Evolutionary conservation across 1,140 invertebrate species (phyloP).

Genomic region (Carposina sasakii): DNA sequence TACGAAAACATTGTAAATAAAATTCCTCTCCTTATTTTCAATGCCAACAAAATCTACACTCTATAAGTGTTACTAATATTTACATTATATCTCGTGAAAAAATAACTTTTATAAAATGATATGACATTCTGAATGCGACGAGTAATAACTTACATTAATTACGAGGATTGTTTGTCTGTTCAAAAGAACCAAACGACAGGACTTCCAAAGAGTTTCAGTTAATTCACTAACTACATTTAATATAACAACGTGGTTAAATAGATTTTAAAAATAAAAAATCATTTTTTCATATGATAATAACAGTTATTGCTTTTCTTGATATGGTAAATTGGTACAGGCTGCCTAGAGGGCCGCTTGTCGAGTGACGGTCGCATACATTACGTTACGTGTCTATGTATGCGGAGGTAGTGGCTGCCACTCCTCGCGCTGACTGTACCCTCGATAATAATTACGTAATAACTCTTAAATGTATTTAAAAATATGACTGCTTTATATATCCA

Average conservation of each 20-base stretch:
- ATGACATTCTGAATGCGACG: conserved; percentile 54
- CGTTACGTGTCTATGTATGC: too few species aligned
- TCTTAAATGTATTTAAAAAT: conserved; percentile 69
- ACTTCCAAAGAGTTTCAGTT: conserved; percentile 60
- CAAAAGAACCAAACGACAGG: conserved; percentile 69
- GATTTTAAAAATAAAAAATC: conserved; percentile 64
- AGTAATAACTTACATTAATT: conserved; percentile 37
- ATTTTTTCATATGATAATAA: conserved; percentile 62
- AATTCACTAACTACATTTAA: conserved; percentile 69
- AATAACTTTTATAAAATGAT: conserved; percentile 59
- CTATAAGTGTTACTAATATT: too few species aligned
- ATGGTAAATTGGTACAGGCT: conserved; percentile 65
- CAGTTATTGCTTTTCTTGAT: conserved; percentile 68
- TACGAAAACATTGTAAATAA: too few species aligned
- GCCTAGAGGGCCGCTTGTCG: conserved; percentile 14
- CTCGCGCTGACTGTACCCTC: conserved; percentile 23
- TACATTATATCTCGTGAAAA: conserved; percentile 37
- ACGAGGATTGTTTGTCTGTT: conserved; percentile 62
- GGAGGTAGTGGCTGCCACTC: conserved; percentile 13
- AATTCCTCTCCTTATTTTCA: too few species aligned
- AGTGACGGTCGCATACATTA: too few species aligned
- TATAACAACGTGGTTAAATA: conserved; percentile 69
- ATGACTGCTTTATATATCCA: conserved; percentile 70
- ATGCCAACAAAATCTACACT: too few species aligned
- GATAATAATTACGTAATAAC: conserved; percentile 58